Evolutionary conservation across 1,140 invertebrate species (phyloP).

Genomic region (Zaprionus ghesquierei): DNA sequence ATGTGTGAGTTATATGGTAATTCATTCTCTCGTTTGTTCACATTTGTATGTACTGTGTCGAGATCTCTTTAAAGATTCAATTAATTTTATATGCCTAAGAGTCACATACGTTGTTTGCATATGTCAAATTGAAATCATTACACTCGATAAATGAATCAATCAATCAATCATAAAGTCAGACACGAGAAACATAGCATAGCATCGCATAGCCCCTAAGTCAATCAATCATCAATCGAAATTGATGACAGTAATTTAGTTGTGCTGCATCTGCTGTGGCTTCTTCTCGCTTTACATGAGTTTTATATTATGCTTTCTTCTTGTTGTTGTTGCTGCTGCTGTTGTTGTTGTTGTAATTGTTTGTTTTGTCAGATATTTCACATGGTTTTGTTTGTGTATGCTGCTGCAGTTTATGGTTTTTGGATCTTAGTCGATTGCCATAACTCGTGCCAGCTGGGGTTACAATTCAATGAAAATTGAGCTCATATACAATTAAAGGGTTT

Average conservation of each 20-base stretch:
- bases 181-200: constrained; percentile 20
- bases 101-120: constrained; percentile 44
- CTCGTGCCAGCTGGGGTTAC: constrained; percentile 86
- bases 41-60: constrained; percentile 4
- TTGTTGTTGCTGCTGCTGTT: constrained; percentile 9
- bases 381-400: neutral
- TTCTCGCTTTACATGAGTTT: constrained; percentile 22
- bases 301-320: constrained; percentile 25
- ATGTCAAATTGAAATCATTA: constrained; percentile 47
- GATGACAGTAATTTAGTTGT: constrained; percentile 44
- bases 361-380: constrained; percentile 1
- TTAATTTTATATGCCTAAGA: constrained; percentile 48
- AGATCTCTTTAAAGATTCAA: constrained; percentile 42
- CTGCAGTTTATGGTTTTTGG: constrained; percentile 26
- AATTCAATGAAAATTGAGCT: constrained; percentile 73
- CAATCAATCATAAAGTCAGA: constrained; percentile 51
- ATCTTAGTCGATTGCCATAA: constrained; percentile 72
- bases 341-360: constrained; percentile 16
- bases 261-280: neutral
- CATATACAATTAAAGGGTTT: constrained; percentile 59
- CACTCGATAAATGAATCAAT: constrained; percentile 64
- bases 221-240: constrained; percentile 61
- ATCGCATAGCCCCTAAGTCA: constrained; percentile 46
- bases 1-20: neutral
- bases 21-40: neutral